Base-by-base conservation (phyloP, 2,797 vertebrate species). In the Epinephelus malabaricus region DNA sequence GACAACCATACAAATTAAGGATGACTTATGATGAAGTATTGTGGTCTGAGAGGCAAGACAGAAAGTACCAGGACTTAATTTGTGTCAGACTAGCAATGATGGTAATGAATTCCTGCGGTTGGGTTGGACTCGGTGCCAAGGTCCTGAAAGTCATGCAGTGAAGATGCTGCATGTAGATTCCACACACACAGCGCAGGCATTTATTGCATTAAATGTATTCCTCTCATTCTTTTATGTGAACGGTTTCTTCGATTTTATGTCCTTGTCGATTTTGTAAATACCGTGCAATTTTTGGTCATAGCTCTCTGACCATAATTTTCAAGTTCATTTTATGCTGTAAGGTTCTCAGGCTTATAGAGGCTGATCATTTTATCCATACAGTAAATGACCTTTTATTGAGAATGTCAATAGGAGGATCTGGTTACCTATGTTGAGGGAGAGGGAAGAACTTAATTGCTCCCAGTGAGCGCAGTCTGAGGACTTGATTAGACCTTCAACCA, bases 401-500 rank as follows among this genome's bases (percentile, higher is more conserved):
- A 93, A 94, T 92, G 94, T 95, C 92, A 90, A 95, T 93, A 90
- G 93, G 81, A 88, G 91, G 93, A 94, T 95, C 93, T 92, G 90
- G 94, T 96, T 95, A 94, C 95, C 91, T 94, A 89, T 85, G 91
- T 81, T 78, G 91, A 92, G 91, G 82, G 84, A 91, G 90, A 86
- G 88, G 89, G 93, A 83, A 88, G 89, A 92, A 86, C 93, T 92
- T 95, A 95, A 95, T 95, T 95, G 94, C 94, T 94, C 94, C 94
- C 94, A 94, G 94, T 85, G 92, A 95, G 93, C 88, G 91, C 90
- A 92, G 94, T 91, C 93, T 88, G 92, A 95, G 91, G 89, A 94
- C 94, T 95, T 95, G 95, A 95, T 95, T 95, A 95, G 93, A 93
- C 92, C 92, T 93, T 91, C 88, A 92, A 94, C 92, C 92, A 90